Evolutionary conservation across 2,113 vertebrate genomes (phyloP), one percentile per base, ranked within the genome.

Genomic region (Euleptes europaea): DNA sequence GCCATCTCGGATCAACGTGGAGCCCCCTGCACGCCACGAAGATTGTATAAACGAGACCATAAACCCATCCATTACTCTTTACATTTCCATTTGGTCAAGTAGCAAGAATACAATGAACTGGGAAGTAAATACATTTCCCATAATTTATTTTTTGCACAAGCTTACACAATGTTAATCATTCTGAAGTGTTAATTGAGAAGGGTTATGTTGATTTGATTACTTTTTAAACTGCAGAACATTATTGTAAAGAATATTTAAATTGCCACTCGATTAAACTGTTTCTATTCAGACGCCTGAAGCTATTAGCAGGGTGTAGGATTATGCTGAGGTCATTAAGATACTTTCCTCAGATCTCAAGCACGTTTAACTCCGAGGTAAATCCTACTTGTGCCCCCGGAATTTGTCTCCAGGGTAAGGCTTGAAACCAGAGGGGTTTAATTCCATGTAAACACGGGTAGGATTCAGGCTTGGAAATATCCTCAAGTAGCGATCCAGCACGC

Each of bases 101-200:
- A 96, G 94, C 90, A 94, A 86, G 89, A 90, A 93, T 95, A 96
- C 93, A 96, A 92, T 65, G 91, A 90, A 94, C 92, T 93, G 92
- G 86, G 93, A 94, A 96, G 95, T 95, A 96, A 96, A 97, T 96
- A 95, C 87, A 94, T 96, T 96, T 94, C 94, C 93, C 93, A 94
- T 95, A 93, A 95, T 94, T 95, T 95, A 96, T 95, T 96, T 85
- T 92, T 95, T 96, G 90, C 88, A 89, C 94, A 94, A 94, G 81
- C 91, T 96, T 94, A 96, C 94, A 94, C 95, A 95, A 94, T 96
- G 94, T 96, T 97, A 96, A 97, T 97, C 95, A 96, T 96, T 94
- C 93, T 96, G 96, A 97, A 96, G 92, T 96, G 95, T 96, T 97
- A 97, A 97, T 97, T 97, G 96, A 95, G 95, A 96, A 96, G 95